Percentiles rank a stretch among this genome's conserved stretches.
These are phyloP conservation scores for Eidolon helvum DNA, from an alignment of 2,113 vertebrate species.

Conservation along the genomic window DNA sequence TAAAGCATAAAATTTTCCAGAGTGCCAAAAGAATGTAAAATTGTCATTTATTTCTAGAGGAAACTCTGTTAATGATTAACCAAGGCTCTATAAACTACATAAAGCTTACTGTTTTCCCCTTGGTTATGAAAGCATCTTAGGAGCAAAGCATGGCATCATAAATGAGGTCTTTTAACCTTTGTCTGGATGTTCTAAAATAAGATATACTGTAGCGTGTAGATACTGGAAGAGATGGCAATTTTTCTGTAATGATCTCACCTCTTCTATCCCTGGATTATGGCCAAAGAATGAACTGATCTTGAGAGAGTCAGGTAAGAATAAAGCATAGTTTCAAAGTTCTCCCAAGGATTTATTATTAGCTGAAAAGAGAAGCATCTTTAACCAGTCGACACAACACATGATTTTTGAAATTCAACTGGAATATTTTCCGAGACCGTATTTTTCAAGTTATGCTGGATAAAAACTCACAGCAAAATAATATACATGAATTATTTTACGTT, in stretches of 20 bases:
- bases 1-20: not conserved
- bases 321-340: not conserved
- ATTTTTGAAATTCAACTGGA: conserved; percentile 28
- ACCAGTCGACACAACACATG: not conserved
- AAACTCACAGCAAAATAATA: not conserved
- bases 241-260: not conserved
- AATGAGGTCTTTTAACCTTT: not conserved
- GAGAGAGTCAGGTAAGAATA: not conserved
- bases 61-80: conserved; percentile 1
- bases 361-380: not conserved
- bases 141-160: not conserved
- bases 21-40: not conserved
- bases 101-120: not conserved
- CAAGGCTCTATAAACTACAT: not conserved
- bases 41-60: not conserved
- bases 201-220: not conserved
- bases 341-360: not conserved
- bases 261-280: not conserved
- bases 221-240: not conserved
- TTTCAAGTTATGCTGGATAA: conserved; percentile 12
- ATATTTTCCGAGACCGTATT: not conserved
- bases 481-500: conserved; percentile 23
- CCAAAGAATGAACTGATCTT: not conserved
- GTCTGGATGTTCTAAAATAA: not conserved
- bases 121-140: not conserved